Evolutionary conservation across 2,797 vertebrate genomes (phyloP).

Genomic region (Rhynchotus rufescens): DNA sequence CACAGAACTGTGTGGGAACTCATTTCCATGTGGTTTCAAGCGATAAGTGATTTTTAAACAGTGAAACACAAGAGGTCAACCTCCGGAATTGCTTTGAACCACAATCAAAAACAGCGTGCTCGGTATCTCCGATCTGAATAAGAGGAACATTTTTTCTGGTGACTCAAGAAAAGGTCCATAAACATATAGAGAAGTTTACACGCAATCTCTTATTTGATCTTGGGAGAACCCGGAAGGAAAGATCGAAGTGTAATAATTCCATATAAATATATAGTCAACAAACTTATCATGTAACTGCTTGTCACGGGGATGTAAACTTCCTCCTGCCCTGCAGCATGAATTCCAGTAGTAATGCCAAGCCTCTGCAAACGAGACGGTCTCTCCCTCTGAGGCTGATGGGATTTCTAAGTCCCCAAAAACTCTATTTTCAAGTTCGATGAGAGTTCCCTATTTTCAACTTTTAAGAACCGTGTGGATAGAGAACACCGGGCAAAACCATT

Average conservation of each 20-base stretch:
- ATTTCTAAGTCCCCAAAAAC: background rate
- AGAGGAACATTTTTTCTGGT: background rate
- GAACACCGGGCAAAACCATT: background rate
- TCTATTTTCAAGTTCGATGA: background rate
- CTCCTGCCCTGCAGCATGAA: background rate
- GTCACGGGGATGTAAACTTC: background rate
- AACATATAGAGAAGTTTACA: background rate
- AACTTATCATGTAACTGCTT: background rate
- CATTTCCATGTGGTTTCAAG: slow-evolving; percentile 65
- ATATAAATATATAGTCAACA: accelerated
- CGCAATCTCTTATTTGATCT: background rate
- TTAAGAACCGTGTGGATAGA: background rate
- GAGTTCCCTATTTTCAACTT: background rate
- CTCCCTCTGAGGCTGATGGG: accelerated
- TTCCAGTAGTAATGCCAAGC: accelerated
- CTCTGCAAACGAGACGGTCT: accelerated
- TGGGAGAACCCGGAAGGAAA: background rate
- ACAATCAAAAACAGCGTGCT: slow-evolving; percentile 1
- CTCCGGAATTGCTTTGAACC: background rate
- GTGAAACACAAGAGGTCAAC: background rate
- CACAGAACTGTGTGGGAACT: background rate
- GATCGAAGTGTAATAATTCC: accelerated
- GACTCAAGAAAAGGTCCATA: background rate
- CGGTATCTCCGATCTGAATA: background rate
- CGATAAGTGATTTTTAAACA: slow-evolving; percentile 34